Conservation (phyloP, 1,140 invertebrate genomes). For the Drosophila pallidifrons region DNA sequence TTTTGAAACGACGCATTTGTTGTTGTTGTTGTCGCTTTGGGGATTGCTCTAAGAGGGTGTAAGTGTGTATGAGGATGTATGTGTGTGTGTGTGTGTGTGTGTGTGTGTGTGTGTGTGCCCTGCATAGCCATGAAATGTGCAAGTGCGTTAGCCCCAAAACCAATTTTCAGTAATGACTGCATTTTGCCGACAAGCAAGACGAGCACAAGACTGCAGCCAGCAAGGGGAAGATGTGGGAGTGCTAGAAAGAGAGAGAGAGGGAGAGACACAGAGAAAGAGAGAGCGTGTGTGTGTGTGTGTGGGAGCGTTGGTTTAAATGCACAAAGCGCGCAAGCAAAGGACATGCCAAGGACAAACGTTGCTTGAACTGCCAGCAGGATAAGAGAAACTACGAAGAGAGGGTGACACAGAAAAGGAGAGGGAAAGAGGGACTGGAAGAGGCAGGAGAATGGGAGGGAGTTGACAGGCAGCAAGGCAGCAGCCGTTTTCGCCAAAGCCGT, state of each 20-base stretch:
- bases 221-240: neutral
- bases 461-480: too few species aligned
- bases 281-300: neutral
- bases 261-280: neutral
- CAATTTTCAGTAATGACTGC: conserved; percentile 84
- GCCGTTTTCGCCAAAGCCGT: too few species aligned
- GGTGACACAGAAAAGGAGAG: too few species aligned
- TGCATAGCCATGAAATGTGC: conserved; percentile 81
- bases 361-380: conserved; percentile 66
- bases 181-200: conserved; percentile 68
- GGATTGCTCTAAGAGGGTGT: conserved; percentile 13
- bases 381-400: conserved; percentile 10
- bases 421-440: neutral
- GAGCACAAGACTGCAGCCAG: conserved; percentile 14
- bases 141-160: conserved; percentile 83
- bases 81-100: too few species aligned
- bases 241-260: neutral
- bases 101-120: conserved; percentile 47
- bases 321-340: conserved; percentile 76
- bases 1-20: conserved; percentile 81
- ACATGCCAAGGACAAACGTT: conserved; percentile 83
- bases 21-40: conserved; percentile 19
- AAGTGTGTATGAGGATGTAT: too few species aligned
- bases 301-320: conserved; percentile 72
- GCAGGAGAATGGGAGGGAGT: neutral